Conservation (phyloP, 2,888 invertebrate species). For the Macaria notata region DNA sequence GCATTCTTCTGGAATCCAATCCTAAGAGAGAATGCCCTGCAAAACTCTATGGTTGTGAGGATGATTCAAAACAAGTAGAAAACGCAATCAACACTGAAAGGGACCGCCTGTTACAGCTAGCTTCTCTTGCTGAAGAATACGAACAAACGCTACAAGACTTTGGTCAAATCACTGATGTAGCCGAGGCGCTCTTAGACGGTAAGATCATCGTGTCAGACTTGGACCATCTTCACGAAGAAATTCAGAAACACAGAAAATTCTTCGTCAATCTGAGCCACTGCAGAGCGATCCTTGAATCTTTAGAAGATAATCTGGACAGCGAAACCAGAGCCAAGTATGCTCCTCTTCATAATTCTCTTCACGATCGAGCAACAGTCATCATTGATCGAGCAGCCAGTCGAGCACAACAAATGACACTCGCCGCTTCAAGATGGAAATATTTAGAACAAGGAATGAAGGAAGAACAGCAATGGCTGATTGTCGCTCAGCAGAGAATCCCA, state of each 20-base stretch:
- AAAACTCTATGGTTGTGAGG: slow-evolving; percentile 85
- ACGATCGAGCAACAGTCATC: slow-evolving; percentile 88
- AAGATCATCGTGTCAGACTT: slow-evolving; percentile 88
- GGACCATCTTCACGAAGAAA: slow-evolving; percentile 93
- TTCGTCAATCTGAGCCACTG: slow-evolving; percentile 94
- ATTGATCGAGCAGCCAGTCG: slow-evolving; percentile 91
- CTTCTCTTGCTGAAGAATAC: slow-evolving; percentile 92
- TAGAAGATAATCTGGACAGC: slow-evolving; percentile 91
- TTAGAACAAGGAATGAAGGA: slow-evolving; percentile 92
- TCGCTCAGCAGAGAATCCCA: slow-evolving; percentile 92
- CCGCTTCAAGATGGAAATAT: slow-evolving; percentile 92
- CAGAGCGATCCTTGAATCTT: slow-evolving; percentile 91
- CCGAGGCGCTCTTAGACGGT: slow-evolving; percentile 90
- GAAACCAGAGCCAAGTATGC: slow-evolving; percentile 89
- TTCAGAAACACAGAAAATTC: slow-evolving; percentile 94
- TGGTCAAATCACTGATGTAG: slow-evolving; percentile 91
- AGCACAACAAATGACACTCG: slow-evolving; percentile 91
- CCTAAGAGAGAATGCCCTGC: slow-evolving; percentile 87
- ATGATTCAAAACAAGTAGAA: slow-evolving; percentile 86
- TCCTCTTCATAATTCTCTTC: slow-evolving; percentile 88
- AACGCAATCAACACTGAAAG: slow-evolving; percentile 87
- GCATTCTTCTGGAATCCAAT: slow-evolving; percentile 85
- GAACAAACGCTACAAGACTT: slow-evolving; percentile 94
- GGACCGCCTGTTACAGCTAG: slow-evolving; percentile 88
- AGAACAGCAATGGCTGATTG: slow-evolving; percentile 91